Evolutionary conservation across 2,888 invertebrate genomes (phyloP), one percentile per base, ranked within the genome.

Genomic region (Cerceris ruficornis): DNA sequence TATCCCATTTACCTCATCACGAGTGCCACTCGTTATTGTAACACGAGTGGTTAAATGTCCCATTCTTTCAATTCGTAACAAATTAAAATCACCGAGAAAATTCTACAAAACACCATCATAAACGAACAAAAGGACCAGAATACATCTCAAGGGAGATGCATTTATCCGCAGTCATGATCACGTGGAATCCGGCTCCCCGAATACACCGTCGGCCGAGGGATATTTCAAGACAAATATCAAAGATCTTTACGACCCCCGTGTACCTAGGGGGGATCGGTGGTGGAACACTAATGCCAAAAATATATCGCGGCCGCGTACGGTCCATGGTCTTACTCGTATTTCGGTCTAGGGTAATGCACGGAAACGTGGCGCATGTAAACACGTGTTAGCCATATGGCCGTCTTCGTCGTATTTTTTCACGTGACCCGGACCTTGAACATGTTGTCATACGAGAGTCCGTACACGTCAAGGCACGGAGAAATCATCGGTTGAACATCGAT

Each of bases 371-470:
- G 52, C 55, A 42, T 43, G 80, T 69, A 73, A 79, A 87, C 87
- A 87, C 87, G 80, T 86, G 88, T 74, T 64, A 68, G 65, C 82
- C 88, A 87, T 80, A 82, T 86, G 87, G 77, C 78, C 59, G 17
- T 17, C 55, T 57, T 41, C 59, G 70, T 57, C 28, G 28, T 61
- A 82, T 73, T 84, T 83, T 82, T 77, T 68, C 59, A 7, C 61
- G 41, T 54, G 68, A 75, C 58, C 74, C 81, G 81, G 87, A 87
- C 87, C 87, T 86, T 86, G 85, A 86, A 81, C 79, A 68, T 59
- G 17, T 15, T 2, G 69, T 60, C 74, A 67, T 58, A 17, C 42
- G 64, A 9, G 7, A 58, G 15, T 4, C 28, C 4, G 28, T 15
- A 9, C 11, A 13, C 15, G 52, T 42, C 54, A 2, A 11, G 7